phyloP scores from a whole-genome alignment of 2,797 vertebrate genomes.

The Phalloptychus januarius region DNA sequence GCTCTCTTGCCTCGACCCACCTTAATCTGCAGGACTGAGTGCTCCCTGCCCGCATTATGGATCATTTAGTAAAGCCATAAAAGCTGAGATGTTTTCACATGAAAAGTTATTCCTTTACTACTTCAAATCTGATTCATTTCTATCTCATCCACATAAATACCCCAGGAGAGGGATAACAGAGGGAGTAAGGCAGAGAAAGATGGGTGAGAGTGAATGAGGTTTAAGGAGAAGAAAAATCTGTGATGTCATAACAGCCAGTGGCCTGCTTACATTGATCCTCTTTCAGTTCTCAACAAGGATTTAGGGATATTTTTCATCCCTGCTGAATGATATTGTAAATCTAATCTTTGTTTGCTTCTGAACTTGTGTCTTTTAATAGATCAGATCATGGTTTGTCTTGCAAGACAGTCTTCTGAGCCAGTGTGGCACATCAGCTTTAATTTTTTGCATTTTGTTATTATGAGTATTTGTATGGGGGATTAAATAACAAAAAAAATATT shows the following conservation, averaged over 20 bases:
- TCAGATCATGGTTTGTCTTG: slow-evolving; percentile 52
- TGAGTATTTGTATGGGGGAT: background rate
- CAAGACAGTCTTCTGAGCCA: slow-evolving; percentile 22
- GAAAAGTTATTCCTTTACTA: slow-evolving; percentile 83
- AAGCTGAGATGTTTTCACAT: slow-evolving; percentile 84
- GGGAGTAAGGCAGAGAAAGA: slow-evolving; percentile 21
- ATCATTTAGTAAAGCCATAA: slow-evolving; percentile 85
- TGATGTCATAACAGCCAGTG: slow-evolving; percentile 79
- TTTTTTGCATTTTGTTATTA: slow-evolving; percentile 13
- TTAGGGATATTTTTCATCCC: slow-evolving; percentile 63
- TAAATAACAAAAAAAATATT: background rate
- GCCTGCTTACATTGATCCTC: slow-evolving; percentile 72
- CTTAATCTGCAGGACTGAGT: slow-evolving; percentile 76
- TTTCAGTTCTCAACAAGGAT: slow-evolving; percentile 67
- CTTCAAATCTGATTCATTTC: slow-evolving; percentile 79
- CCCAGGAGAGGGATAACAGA: slow-evolving; percentile 40
- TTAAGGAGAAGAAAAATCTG: slow-evolving; percentile 65
- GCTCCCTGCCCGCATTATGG: slow-evolving; percentile 79
- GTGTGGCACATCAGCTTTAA: slow-evolving; percentile 20
- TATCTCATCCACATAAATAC: slow-evolving; percentile 72
- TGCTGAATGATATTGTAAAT: slow-evolving; percentile 58
- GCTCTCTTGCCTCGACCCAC: slow-evolving; percentile 51
- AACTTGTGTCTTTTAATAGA: slow-evolving; percentile 51
- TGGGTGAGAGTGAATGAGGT: slow-evolving; percentile 46
- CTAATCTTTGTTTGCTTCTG: slow-evolving; percentile 55